Conservation (phyloP, 2,797 vertebrate genomes). For the Monodelphis domestica region DNA sequence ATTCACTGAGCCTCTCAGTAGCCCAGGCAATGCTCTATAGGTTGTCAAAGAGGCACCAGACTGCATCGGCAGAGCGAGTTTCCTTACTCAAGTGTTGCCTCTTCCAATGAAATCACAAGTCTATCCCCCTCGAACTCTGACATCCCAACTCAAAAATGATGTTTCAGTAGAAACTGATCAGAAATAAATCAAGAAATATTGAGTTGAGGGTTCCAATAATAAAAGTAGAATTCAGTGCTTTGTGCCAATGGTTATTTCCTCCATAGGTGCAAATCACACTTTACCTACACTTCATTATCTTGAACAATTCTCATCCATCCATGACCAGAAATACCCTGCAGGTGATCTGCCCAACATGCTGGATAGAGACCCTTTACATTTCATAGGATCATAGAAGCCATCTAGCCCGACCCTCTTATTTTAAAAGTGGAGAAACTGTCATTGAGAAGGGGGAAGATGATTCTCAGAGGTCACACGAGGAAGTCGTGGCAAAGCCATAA, state of each 20-base stretch:
- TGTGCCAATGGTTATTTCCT: background rate
- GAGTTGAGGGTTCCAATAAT: background rate
- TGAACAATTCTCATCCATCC: background rate
- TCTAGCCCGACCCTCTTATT: background rate
- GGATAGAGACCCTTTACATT: background rate
- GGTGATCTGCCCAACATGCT: background rate
- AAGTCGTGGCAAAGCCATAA: background rate
- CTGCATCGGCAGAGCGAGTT: background rate
- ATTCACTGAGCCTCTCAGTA: background rate
- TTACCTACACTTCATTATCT: background rate
- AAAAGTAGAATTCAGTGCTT: background rate
- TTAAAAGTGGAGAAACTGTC: background rate
- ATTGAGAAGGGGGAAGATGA: background rate
- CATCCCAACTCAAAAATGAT: background rate
- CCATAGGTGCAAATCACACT: background rate
- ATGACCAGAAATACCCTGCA: background rate
- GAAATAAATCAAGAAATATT: background rate
- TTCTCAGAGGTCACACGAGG: background rate
- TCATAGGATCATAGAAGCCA: background rate
- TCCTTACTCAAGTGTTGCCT: background rate
- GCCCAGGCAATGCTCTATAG: background rate
- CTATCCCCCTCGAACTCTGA: background rate
- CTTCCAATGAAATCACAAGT: background rate
- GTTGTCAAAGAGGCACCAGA: background rate
- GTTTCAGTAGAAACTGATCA: background rate